phyloP scores from a whole-genome alignment of 1,140 invertebrate genomes.

The Ladona fulva region DNA sequence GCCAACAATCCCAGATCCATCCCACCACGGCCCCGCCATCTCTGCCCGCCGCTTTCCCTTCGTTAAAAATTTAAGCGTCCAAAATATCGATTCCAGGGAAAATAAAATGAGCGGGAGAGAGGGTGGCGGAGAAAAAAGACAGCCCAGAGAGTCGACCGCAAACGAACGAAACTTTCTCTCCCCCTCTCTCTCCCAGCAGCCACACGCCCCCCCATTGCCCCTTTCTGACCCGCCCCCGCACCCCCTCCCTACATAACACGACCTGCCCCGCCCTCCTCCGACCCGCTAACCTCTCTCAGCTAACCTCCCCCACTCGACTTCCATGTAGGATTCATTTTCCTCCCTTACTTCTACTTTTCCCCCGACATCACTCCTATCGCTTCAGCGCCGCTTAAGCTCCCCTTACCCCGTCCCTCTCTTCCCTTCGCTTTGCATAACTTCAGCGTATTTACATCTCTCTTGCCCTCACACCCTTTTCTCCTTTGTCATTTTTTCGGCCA shows the following conservation, averaged over 20 bases:
- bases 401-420: background rate
- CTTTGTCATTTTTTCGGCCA: too few relatives aligned
- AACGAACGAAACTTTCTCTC: slow-evolving; percentile 5
- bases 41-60: background rate
- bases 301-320: background rate
- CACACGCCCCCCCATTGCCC: background rate
- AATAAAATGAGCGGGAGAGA: background rate
- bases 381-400: background rate
- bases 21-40: background rate
- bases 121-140: background rate
- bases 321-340: slow-evolving; percentile 9
- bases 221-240: background rate
- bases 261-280: background rate
- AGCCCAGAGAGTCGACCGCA: background rate
- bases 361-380: background rate
- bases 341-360: background rate
- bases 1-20: background rate
- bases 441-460: background rate
- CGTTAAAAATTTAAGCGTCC: slow-evolving; percentile 9
- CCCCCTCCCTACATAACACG: background rate
- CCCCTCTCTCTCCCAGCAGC: background rate
- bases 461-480: background rate
- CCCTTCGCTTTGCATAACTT: background rate
- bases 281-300: background rate
- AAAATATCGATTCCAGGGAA: background rate